Evolutionary conservation across 1,140 invertebrate species (phyloP).

Genomic region (Diplogasteroides magnus): DNA sequence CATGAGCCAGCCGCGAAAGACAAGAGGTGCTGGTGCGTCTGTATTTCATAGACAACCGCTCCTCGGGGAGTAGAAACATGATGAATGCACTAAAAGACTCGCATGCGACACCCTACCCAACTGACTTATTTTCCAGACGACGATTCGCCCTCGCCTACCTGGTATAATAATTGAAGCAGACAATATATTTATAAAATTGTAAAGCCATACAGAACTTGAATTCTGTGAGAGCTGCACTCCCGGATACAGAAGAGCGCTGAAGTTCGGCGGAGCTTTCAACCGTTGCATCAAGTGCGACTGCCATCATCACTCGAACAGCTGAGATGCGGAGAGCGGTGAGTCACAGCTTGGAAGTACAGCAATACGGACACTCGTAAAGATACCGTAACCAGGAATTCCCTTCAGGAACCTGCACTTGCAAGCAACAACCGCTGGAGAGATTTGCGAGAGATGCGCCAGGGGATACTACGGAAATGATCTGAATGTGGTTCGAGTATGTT

Average conservation of each 20-base stretch:
- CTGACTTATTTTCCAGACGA: too few relatives aligned
- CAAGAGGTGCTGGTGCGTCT: too few relatives aligned
- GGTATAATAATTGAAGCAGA: too few relatives aligned
- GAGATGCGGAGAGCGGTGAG: slow-evolving; percentile 75
- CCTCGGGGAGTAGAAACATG: too few relatives aligned
- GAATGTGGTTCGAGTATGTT: background rate
- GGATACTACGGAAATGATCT: slow-evolving; percentile 92
- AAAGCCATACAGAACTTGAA: too few relatives aligned
- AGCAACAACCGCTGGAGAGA: slow-evolving; percentile 90
- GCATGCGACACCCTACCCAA: too few relatives aligned
- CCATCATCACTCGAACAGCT: slow-evolving; percentile 87
- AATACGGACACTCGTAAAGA: background rate
- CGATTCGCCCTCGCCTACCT: too few relatives aligned
- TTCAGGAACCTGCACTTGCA: slow-evolving; percentile 83
- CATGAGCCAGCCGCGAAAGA: too few relatives aligned
- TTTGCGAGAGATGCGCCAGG: slow-evolving; percentile 82
- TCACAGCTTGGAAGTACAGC: background rate
- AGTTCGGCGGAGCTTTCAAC: slow-evolving; percentile 82
- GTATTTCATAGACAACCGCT: too few relatives aligned
- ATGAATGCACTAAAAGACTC: too few relatives aligned
- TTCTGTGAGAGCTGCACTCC: slow-evolving; percentile 93
- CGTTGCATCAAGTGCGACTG: slow-evolving; percentile 90
- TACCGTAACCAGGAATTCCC: background rate
- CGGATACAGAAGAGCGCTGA: slow-evolving; percentile 80
- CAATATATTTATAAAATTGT: too few relatives aligned